A percentile compares a stretch with the other conserved stretches of the same genome.
These are phyloP conservation scores for Craniophora ligustri DNA, from an alignment of 2,888 invertebrate genomes.

Conservation along the genomic window DNA sequence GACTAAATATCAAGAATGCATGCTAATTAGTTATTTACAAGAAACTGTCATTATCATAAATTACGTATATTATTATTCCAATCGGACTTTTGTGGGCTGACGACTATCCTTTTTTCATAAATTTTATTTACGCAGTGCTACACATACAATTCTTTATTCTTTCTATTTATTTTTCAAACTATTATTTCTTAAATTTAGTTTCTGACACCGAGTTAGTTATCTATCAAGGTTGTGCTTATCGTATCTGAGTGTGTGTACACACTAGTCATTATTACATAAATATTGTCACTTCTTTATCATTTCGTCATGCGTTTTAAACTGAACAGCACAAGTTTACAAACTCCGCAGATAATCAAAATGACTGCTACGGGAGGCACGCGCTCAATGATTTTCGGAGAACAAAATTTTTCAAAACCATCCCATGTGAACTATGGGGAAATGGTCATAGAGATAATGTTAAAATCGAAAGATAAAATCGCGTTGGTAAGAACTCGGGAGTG, in stretches of 20 bases:
- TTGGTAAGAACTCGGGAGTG: conserved; percentile 62
- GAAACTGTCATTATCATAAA: too few species aligned
- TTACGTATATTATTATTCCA: too few species aligned
- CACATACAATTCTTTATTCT: too few species aligned
- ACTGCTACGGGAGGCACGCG: conserved; percentile 19
- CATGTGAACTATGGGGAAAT: conserved; percentile 72
- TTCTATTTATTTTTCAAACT: too few species aligned
- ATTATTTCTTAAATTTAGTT: background rate
- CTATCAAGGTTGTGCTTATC: conserved; percentile 19
- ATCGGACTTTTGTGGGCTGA: too few species aligned
- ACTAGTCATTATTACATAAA: conserved; percentile 6
- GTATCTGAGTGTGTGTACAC: conserved; percentile 4
- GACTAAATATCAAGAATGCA: too few species aligned
- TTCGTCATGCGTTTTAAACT: conserved; percentile 6
- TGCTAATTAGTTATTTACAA: too few species aligned
- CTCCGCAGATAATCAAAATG: conserved; percentile 20
- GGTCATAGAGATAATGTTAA: conserved; percentile 61
- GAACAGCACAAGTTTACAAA: conserved; percentile 6
- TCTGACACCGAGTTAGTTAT: conserved; percentile 4
- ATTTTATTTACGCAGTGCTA: too few species aligned
- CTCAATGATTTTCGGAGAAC: conserved; percentile 61
- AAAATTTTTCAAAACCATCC: conserved; percentile 61
- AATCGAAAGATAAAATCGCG: conserved; percentile 61
- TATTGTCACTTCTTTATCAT: background rate
- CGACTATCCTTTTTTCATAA: too few species aligned